Evolutionary conservation across 1,140 invertebrate genomes (phyloP), one percentile per base, ranked within the genome.

Genomic region (Heliothis subflexa): DNA sequence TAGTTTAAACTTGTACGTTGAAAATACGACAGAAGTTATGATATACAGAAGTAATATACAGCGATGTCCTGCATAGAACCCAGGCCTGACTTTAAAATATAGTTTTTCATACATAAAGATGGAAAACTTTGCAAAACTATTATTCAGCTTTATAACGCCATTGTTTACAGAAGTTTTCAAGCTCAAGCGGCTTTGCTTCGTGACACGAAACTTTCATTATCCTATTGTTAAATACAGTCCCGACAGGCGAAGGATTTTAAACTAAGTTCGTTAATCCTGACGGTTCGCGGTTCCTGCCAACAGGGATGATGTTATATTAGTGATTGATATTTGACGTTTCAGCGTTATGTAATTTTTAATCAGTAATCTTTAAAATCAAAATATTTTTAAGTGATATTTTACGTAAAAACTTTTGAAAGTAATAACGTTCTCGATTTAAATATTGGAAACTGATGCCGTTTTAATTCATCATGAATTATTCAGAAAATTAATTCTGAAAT

Each of bases 141-240:
- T 45, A 40, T 62, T 47, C 14, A 16, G n/a, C 16, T 66, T 47
- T 47, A 47, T 21, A 18, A 45, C 11, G 62, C 5, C 55, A 59
- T 59, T 59, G 62, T 66, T 47, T 66, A 16, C 16, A 12, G 47
- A 66, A 66, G 62, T 66, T 66, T 21, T 40, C 40, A 47, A 47
- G 62, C 62, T 70, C 47, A 70, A 70, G 47, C 47, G 47, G 66
- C 45, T 70, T 28, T 52, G 66, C 66, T 25, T 50, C 3, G 7
- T 70, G 66, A 70, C 66, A 70, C 47, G 66, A 50, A 70, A 70
- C 66, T 70, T 70, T 70, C 66, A 70, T 70, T 70, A 70, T 70
- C 47, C 45, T 28, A 52, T 70, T 70, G 66, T 49, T 50, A 50
- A 70, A 70, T 70, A 49, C 66, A 52, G 45, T 70, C 45, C 66